Evolutionary conservation across 2,888 invertebrate genomes (phyloP).

Genomic region (Phortica okadai): DNA sequence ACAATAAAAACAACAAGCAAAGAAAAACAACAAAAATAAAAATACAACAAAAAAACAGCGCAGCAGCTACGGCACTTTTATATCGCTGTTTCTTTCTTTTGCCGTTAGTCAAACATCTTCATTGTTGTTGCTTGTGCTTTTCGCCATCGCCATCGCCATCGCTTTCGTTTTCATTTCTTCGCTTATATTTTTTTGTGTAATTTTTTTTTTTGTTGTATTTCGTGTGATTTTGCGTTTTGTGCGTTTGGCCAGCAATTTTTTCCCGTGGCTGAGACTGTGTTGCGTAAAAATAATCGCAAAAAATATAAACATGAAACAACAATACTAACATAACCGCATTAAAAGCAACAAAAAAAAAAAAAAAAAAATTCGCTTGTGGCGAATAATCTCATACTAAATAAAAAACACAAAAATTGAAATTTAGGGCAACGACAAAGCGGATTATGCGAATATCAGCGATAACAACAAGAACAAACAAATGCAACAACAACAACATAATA

Average conservation of each 20-base stretch:
- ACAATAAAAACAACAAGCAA: not conserved
- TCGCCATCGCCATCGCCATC: not conserved
- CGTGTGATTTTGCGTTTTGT: not conserved
- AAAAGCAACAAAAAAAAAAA: slow-evolving; percentile 37
- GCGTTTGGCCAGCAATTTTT: slow-evolving; percentile 10
- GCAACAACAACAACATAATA: too few species aligned
- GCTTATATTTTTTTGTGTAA: not conserved
- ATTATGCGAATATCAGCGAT: too few species aligned
- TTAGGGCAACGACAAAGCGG: slow-evolving; percentile 46
- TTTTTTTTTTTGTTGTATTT: not conserved
- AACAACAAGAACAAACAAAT: too few species aligned
- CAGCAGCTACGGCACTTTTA: slow-evolving; percentile 1
- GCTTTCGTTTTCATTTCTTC: not conserved
- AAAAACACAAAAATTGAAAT: slow-evolving; percentile 60
- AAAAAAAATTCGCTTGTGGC: slow-evolving; percentile 33
- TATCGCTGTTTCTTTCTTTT: not conserved
- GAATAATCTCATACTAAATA: slow-evolving; percentile 13
- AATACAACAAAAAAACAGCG: not conserved
- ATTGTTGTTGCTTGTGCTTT: slow-evolving; percentile 1
- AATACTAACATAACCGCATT: slow-evolving; percentile 37
- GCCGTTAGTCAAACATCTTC: not conserved
- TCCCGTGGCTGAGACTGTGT: slow-evolving; percentile 29
- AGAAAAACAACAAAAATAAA: not conserved
- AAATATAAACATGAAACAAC: slow-evolving; percentile 27
- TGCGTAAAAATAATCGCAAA: slow-evolving; percentile 58